phyloP scores from a whole-genome alignment of 1,140 invertebrate genomes.

The Lordiphosa stackelbergi region DNA sequence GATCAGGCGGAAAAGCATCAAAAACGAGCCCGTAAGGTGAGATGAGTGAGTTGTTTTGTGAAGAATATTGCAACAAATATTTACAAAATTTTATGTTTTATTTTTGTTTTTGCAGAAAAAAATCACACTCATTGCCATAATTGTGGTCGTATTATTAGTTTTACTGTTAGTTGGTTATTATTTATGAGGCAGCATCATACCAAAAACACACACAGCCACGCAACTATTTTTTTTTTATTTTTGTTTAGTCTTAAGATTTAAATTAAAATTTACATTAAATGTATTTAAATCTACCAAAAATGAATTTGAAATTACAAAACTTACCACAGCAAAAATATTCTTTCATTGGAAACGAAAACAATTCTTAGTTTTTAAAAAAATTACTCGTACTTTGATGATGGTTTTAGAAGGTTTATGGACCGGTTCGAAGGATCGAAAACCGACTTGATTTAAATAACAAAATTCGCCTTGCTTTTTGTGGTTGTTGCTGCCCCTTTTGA shows the following conservation, averaged over 20 bases:
- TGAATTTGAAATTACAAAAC: constrained; percentile 4
- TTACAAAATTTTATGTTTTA: background rate
- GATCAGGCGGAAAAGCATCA: constrained; percentile 64
- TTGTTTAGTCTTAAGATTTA: constrained; percentile 17
- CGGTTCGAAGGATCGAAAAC: too few species aligned
- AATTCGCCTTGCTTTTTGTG: too few species aligned
- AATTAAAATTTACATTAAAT: constrained; percentile 27
- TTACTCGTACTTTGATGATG: too few species aligned
- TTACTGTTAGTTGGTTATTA: constrained; percentile 70
- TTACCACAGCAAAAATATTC: background rate
- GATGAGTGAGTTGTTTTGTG: background rate
- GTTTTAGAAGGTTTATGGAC: too few species aligned
- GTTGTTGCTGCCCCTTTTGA: too few species aligned
- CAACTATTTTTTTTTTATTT: constrained; percentile 15
- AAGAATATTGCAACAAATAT: background rate
- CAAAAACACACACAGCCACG: constrained; percentile 3
- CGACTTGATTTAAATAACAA: too few species aligned
- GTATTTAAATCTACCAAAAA: constrained; percentile 24
- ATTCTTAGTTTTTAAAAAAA: too few species aligned
- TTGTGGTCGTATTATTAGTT: constrained; percentile 54
- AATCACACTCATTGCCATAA: constrained; percentile 65
- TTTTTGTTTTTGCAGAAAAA: constrained; percentile 63
- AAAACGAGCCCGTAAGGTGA: constrained; percentile 69
- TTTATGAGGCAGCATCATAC: constrained; percentile 49
- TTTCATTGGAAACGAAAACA: too few species aligned